Base-by-base conservation (phyloP, 2,888 invertebrate genomes). In the Leptopilina myrica region DNA sequence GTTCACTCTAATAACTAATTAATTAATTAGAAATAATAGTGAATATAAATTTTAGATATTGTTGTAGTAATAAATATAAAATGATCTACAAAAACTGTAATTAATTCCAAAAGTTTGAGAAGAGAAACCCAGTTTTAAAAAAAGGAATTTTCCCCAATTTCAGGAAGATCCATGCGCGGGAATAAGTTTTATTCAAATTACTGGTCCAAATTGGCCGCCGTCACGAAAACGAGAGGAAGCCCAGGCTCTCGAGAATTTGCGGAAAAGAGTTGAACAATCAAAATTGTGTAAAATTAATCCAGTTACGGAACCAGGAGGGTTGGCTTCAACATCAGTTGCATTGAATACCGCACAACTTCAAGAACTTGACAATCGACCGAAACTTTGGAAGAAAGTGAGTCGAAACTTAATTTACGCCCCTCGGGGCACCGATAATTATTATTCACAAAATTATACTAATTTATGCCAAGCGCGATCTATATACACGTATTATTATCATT, bases 221-320 rank as follows among this genome's bases (percentile, higher is more conserved):
- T 94, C 95, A 82, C 93, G 94, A 82, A 92, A 92, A 82, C 93
- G 95, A 59, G 96, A 96, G 90, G 96, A 96, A 91, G 94, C 95
- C 81, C 93, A 93, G 75, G 95, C 95, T 62, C 92, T 96, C 87
- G 95, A 95, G 86, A 96, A 96, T 91, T 93, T 96, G 79, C 92
- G 95, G 85, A 94, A 94, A 90, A 94, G 95, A 86, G 94, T 96
- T 69, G 93, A 93, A 86, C 93, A 93, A 84, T 92, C 93, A 76
- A 92, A 93, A 92, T 82, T 95, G 92, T 89, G 92, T 83, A 85
- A 95, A 93, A 88, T 92, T 90, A 91, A 92, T 92, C 86, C 92
- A 88, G 90, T 92, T 89, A 85, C 92, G 84, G 93, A 92, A 79
- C 87, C 91, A 20, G 90, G 92, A 85, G 87, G 88, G 83, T 83